phyloP scores from a whole-genome alignment of 2,888 invertebrate genomes.

The Caenorhabditis drosophilae region DNA sequence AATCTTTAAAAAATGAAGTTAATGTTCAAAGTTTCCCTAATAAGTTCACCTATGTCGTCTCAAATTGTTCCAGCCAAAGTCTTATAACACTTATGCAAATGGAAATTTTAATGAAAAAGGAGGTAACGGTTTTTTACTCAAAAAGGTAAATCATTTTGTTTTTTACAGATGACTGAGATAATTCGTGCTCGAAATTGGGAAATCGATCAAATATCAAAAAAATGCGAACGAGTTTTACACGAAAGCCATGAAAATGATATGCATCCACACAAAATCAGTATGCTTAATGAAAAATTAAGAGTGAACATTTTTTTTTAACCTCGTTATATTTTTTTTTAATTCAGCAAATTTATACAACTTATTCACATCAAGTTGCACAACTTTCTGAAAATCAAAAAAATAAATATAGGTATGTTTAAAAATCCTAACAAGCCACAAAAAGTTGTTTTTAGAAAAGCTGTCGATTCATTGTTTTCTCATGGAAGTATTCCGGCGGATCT shows the following conservation, averaged over 20 bases:
- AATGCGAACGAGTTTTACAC: constrained; percentile 50
- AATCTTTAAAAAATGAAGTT: neutral
- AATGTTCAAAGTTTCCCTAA: constrained; percentile 14
- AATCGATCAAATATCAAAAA: constrained; percentile 49
- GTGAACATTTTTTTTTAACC: constrained; percentile 23
- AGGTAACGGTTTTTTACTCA: too few relatives aligned
- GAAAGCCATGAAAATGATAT: constrained; percentile 37
- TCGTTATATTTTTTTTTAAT: constrained; percentile 4
- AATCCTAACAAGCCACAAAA: too few relatives aligned
- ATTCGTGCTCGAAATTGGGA: constrained; percentile 60
- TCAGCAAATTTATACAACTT: constrained; percentile 56
- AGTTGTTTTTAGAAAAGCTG: too few relatives aligned
- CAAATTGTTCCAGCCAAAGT: constrained; percentile 30
- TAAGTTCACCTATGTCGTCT: constrained; percentile 23
- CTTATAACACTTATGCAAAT: constrained; percentile 40
- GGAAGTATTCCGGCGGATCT: constrained; percentile 40
- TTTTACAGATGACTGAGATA: constrained; percentile 56
- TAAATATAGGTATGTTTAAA: too few relatives aligned
- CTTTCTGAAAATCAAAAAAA: constrained; percentile 50
- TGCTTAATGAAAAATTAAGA: constrained; percentile 59
- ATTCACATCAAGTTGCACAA: constrained; percentile 56
- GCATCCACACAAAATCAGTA: constrained; percentile 56
- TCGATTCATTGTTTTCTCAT: constrained; percentile 40
- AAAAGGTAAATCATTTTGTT: too few relatives aligned
- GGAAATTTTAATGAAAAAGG: constrained; percentile 56